A percentile compares a stretch with the other conserved stretches of the same genome.
phyloP scores from a whole-genome alignment of 1,140 invertebrate genomes.

The Brachionus asplanchnoidis region DNA sequence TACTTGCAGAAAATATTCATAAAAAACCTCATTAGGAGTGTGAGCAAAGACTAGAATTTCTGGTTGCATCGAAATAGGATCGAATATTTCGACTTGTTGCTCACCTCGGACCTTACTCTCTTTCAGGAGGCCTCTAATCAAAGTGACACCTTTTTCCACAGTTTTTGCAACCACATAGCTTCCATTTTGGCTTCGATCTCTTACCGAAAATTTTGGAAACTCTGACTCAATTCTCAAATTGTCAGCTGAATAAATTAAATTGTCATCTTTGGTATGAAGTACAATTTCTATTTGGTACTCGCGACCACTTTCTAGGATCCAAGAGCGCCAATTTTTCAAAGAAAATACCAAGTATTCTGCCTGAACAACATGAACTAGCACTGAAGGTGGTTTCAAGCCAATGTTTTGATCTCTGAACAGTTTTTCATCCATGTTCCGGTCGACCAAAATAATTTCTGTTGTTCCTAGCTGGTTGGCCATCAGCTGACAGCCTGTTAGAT shows the following conservation, averaged over 20 bases:
- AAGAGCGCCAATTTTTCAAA: neutral
- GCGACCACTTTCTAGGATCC: neutral
- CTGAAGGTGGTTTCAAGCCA: neutral
- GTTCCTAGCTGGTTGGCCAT: neutral
- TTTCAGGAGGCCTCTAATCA: neutral
- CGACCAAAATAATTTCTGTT: neutral
- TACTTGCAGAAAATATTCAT: neutral
- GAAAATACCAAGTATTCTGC: neutral
- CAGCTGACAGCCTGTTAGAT: neutral
- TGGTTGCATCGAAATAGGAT: neutral
- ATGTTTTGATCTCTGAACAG: neutral
- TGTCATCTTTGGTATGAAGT: neutral
- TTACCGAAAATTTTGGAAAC: neutral
- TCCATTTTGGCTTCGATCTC: neutral
- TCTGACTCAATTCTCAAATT: slow-evolving; percentile 16
- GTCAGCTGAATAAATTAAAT: neutral
- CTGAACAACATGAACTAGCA: neutral
- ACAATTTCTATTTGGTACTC: slow-evolving; percentile 3
- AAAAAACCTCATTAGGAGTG: neutral
- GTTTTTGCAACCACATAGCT: neutral
- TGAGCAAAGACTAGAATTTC: neutral
- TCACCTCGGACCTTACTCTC: neutral
- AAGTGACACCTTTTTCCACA: neutral
- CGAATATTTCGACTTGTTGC: slow-evolving; percentile 3
- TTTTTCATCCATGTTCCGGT: slow-evolving; percentile 33